phyloP scores from a whole-genome alignment of 1,140 invertebrate genomes.

The Drosophila bocki region DNA sequence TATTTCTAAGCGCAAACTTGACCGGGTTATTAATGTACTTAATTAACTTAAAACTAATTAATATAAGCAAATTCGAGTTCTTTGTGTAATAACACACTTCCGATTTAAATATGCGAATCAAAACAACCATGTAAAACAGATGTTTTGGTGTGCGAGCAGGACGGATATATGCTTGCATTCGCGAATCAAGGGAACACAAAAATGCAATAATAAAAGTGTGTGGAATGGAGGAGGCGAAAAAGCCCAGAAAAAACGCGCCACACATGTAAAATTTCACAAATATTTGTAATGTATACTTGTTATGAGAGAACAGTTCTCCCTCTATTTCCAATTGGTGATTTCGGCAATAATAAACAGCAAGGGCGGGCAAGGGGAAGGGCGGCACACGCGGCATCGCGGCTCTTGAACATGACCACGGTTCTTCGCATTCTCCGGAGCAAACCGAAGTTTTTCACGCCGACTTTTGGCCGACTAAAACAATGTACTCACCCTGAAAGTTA shows the following conservation, averaged over 20 bases:
- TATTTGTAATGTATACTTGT: constrained; percentile 11
- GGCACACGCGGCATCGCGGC: constrained; percentile 68
- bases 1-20: neutral
- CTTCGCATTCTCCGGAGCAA: constrained; percentile 53
- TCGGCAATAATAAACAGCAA: constrained; percentile 53
- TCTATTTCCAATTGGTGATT: constrained; percentile 17
- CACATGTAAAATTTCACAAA: constrained; percentile 54
- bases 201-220: constrained; percentile 78
- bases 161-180: constrained; percentile 61
- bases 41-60: constrained; percentile 1
- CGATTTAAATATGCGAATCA: constrained; percentile 9
- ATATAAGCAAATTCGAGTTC: neutral
- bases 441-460: constrained; percentile 60
- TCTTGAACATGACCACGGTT: constrained; percentile 81
- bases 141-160: constrained; percentile 58
- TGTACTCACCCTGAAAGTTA: constrained; percentile 81
- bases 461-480: constrained; percentile 48
- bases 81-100: neutral
- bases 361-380: constrained; percentile 26
- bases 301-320: neutral
- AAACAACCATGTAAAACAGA: constrained; percentile 67
- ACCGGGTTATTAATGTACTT: neutral
- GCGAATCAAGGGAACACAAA: constrained; percentile 62
- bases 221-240: constrained; percentile 62
- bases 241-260: constrained; percentile 60